These are phyloP conservation scores for Calosoma granatense DNA, from an alignment of 1,140 invertebrate species.

Conservation along the genomic window DNA sequence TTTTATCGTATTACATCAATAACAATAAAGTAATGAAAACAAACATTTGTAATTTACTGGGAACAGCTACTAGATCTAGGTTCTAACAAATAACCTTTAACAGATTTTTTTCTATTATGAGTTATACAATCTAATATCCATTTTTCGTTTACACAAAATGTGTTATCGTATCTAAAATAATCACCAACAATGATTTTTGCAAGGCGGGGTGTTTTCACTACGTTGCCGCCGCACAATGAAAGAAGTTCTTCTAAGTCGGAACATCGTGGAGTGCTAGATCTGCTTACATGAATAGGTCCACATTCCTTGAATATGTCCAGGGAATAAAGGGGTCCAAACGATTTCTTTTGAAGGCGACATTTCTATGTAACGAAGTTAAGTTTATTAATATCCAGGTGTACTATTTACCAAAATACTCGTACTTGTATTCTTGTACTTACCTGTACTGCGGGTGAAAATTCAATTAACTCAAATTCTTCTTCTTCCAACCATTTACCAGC, in stretches of 20 bases:
- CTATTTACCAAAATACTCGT: constrained; percentile 13
- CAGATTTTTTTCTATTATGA: constrained; percentile 21
- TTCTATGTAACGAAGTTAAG: constrained; percentile 29
- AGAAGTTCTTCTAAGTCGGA: constrained; percentile 39
- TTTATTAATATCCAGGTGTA: no score
- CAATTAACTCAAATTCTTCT: constrained; percentile 39
- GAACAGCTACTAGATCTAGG: no score
- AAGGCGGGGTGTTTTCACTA: constrained; percentile 29
- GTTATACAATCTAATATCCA: constrained; percentile 40
- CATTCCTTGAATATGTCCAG: constrained; percentile 38
- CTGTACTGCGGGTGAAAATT: constrained; percentile 40
- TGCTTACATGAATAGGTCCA: constrained; percentile 37
- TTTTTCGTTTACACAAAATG: constrained; percentile 33
- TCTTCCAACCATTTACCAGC: constrained; percentile 40
- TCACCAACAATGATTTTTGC: constrained; percentile 39
- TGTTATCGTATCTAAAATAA: constrained; percentile 23
- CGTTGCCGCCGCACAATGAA: constrained; percentile 34
- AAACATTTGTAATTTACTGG: no score
- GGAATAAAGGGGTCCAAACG: constrained; percentile 37
- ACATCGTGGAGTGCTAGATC: constrained; percentile 27
- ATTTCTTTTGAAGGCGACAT: constrained; percentile 37
- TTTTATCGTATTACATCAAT: no score
- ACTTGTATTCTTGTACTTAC: constrained; percentile 24
- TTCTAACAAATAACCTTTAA: constrained; percentile 24
- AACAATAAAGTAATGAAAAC: no score